Percentiles rank a stretch among this genome's conserved stretches.
phyloP scores from a whole-genome alignment of 2,888 invertebrate genomes.

The Acrobasis repandana region DNA sequence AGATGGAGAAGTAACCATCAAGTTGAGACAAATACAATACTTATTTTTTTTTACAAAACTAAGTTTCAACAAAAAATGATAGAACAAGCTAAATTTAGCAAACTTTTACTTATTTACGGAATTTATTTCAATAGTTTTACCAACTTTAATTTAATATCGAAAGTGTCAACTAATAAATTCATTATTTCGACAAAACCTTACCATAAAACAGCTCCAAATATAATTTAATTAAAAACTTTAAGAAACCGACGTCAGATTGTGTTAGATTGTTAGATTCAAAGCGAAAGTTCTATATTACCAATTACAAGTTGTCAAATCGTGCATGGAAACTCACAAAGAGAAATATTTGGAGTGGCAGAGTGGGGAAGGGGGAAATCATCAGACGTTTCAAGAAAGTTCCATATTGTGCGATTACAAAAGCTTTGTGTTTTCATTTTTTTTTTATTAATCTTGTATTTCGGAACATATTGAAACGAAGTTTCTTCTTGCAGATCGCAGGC shows the following conservation, averaged over 20 bases:
- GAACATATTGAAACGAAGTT: neutral
- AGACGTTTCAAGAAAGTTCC: conserved; percentile 16
- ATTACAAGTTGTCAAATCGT: conserved; percentile 20
- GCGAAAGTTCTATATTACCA: conserved; percentile 19
- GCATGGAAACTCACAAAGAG: conserved; percentile 8
- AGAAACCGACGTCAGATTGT: conserved; percentile 1
- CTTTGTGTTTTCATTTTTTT: neutral
- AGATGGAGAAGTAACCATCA: too few relatives aligned
- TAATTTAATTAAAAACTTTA: conserved; percentile 12
- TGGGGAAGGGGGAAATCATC: conserved; percentile 10
- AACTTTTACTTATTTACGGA: too few relatives aligned
- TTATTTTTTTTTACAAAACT: too few relatives aligned
- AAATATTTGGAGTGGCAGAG: conserved; percentile 10
- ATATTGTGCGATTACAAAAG: conserved; percentile 8
- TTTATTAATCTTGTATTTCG: neutral
- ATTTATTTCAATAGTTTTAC: neutral
- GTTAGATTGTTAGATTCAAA: conserved; percentile 4
- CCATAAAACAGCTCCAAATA: neutral
- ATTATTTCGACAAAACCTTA: neutral
- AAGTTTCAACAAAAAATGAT: too few relatives aligned
- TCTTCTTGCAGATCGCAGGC: too few relatives aligned
- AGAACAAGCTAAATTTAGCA: too few relatives aligned
- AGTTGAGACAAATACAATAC: too few relatives aligned
- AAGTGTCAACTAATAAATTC: neutral
- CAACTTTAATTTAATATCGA: neutral